Percentiles rank a stretch among this genome's conserved stretches.
phyloP scores from a whole-genome alignment of 2,888 invertebrate species.

The Theodoxus fluviatilis region DNA sequence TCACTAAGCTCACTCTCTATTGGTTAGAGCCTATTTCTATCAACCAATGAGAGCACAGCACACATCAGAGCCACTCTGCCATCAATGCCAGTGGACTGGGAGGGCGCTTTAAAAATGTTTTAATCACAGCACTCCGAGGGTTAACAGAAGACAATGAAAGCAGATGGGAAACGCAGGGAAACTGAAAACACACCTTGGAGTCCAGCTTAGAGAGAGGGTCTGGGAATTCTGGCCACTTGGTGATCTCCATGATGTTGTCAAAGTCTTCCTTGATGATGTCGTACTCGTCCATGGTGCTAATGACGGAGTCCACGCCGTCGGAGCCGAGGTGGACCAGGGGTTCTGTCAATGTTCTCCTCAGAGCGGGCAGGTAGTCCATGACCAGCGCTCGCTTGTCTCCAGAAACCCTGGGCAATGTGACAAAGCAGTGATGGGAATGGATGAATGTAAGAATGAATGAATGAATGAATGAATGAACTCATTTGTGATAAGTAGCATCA shows the following conservation, averaged over 20 bases:
- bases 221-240: constrained; percentile 76
- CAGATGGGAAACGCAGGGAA: no score
- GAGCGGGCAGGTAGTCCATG: constrained; percentile 84
- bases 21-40: neutral
- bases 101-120: no score
- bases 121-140: neutral
- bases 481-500: neutral
- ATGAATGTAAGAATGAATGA: neutral
- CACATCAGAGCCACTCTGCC: no score
- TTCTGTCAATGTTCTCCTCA: constrained; percentile 78
- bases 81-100: no score
- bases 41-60: no score
- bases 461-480: neutral
- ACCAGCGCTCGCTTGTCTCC: constrained; percentile 83
- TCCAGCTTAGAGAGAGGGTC: constrained; percentile 78
- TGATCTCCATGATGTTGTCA: constrained; percentile 85
- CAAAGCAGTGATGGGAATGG: neutral
- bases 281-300: constrained; percentile 83
- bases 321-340: constrained; percentile 77
- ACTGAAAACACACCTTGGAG: constrained; percentile 64
- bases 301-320: constrained; percentile 76
- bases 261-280: constrained; percentile 89
- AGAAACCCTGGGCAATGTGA: constrained; percentile 71
- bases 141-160: no score
- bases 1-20: neutral